Base-by-base conservation (phyloP, 2,113 vertebrate species). In the Syrmaticus mikado region DNA sequence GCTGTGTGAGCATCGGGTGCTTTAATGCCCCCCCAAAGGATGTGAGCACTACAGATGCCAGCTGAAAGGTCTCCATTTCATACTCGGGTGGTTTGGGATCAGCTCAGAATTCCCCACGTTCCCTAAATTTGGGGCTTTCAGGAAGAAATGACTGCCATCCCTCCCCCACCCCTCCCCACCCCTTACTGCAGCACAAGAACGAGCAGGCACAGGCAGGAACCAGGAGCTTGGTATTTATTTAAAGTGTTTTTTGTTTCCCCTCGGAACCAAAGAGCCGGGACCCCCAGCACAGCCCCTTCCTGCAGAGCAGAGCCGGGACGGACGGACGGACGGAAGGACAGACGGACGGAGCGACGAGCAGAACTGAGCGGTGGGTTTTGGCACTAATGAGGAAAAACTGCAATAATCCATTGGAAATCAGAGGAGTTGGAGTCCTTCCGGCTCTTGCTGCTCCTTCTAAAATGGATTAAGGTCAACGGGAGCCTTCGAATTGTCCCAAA, bases 361-460 rank as follows among this genome's bases (percentile, higher is more conserved):
- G 53, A 57, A 30, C 53, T 57, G 53, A 53, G 80, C n/a, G 43
- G 13, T 30, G 6, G 66, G 14, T 89, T 97, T 96, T 96, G 96
- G 96, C 96, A 96, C 94, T 79, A 85, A 86, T 78, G 71, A 21
- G 55, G 45, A 7, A 83, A 71, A 74, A 40, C 0, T 11, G 73
- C 78, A 75, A 46, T 68, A 84, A 92, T 30, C 30, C 5, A 3
- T 27, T 12, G 24, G 57, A 53, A 77, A 17, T 40, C 6, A 0
- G 53, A 82, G 87, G 64, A 80, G 87, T 0, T 8, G 1, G 16
- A 50, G 43, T 0, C 25, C 28, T 61, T 16, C 53, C 16, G 89
- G 92, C 82, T 68, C 65, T 53, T 13, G 30, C 88, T 3, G 53
- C 77, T 72, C 78, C 67, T 18, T 34, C 19, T 21, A 0, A 6